Conservation (phyloP, 2,888 invertebrate species). For the Neoscelio sp. region DNA sequence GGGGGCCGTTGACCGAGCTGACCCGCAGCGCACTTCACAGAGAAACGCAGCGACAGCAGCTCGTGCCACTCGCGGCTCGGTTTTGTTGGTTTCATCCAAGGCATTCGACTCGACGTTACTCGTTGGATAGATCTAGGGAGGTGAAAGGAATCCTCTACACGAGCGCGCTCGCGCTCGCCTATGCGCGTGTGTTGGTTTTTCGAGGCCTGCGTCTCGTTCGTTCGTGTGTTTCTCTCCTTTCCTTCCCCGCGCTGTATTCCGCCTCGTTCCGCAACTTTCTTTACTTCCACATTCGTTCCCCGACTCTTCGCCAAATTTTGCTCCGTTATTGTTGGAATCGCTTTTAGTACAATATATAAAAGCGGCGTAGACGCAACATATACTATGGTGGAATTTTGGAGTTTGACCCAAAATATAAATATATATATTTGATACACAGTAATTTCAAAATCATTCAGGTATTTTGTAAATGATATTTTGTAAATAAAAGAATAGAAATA, state of each 20-base stretch:
- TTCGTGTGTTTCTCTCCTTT: conserved; percentile 40
- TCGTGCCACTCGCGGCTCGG: conserved; percentile 67
- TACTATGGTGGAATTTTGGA: no score
- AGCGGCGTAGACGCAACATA: no score
- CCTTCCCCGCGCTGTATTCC: no score
- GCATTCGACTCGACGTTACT: conserved; percentile 62
- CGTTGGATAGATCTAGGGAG: conserved; percentile 60
- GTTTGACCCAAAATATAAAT: no score
- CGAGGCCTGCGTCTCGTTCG: conserved; percentile 34
- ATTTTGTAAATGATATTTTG: no score
- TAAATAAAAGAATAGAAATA: no score
- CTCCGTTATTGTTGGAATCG: no score
- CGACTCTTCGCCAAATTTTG: conserved; percentile 14
- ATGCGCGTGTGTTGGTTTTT: conserved; percentile 4
- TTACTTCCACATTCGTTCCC: conserved; percentile 34
- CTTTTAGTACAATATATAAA: no score
- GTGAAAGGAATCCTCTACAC: conserved; percentile 68
- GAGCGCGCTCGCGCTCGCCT: conserved; percentile 39
- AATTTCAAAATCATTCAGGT: no score
- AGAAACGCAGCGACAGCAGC: conserved; percentile 67
- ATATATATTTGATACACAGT: no score
- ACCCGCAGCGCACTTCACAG: conserved; percentile 68
- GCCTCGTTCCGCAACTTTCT: conserved; percentile 35
- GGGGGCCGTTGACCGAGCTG: conserved; percentile 68
- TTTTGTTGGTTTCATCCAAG: conserved; percentile 67